Base-by-base conservation (phyloP, 2,888 invertebrate species). In the Nycteola revayana region DNA sequence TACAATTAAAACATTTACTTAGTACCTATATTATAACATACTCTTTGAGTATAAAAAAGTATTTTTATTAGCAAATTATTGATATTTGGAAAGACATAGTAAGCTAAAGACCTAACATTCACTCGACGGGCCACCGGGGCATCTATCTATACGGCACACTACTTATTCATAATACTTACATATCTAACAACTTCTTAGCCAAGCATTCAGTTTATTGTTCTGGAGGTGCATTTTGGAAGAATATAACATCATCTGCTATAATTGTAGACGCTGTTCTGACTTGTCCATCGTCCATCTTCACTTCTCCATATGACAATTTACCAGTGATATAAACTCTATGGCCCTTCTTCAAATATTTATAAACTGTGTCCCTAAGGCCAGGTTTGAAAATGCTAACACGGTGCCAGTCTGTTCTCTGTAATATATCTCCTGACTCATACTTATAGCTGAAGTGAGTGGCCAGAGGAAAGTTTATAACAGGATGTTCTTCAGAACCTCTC, bases 341-440 rank as follows among this genome's bases (percentile, higher is more conserved):
- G 0, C 98, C 98, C 82, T 96, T 97, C 62, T 92, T 94, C 36
- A 97, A 74, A 68, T 92, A 95, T 64, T 92, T 93, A 65, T 94
- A 92, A 0, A 96, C 94, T 0, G 91, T 91, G 14, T 97, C 96
- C 22, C 97, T 89, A 1, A 98, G 90, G 33, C 91, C 91, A 1
- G 96, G 96, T 65, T 93, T 95, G 72, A 98, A 98, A 4, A 97
- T 94, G 57, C 94, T 94, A 28, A 98, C 80, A 59, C 95, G 90
- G 77, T 98, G 98, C 98, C 98, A 98, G 55, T 97, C 97, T 5
- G 97, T 96, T 60, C 94, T 93, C 69, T 97, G 96, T 31, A 94
- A 82, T 65, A 94, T 90, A 54, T 96, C 95, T 3, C 96, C 96
- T 68, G 90, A 86, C 60, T 93, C 93, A 78, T 94, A 93, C 66